Evolutionary conservation across 2,888 invertebrate genomes (phyloP), one percentile per base, ranked within the genome.

Genomic region (Teleiodes luculella): DNA sequence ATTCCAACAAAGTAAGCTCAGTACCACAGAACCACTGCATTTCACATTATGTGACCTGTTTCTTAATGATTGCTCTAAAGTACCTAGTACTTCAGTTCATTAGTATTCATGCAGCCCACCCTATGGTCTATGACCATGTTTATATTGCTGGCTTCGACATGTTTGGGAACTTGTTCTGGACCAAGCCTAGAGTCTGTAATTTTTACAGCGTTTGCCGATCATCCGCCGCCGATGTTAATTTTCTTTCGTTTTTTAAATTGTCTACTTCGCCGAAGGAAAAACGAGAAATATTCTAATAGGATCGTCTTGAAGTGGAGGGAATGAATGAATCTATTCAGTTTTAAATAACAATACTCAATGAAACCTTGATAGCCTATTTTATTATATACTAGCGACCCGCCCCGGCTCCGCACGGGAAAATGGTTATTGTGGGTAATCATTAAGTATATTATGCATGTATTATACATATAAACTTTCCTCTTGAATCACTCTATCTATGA

Each of bases 21-120:
- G 61, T 78, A 72, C 68, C 68, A 72, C 75, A 76, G 68, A 77
- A 74, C 76, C 72, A 76, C 74, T 77, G 74, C 72, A 76, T 78
- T 77, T 79, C 74, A 78, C 70, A 80, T 78, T 78, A 81, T 85
- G 84, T 86, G 85, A 85, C 82, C 80, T 76, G 86, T 83, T 83
- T 86, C 69, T 82, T 80, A 81, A 83, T 81, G 72, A 75, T 76
- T 74, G 76, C 74, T 82, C 79, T 83, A 80, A 81, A 84, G 83
- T 83, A n/a, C n/a, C n/a, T n/a, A 80, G 82, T 78, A 72, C 61
- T 67, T 64, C 64, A 63, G 56, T 64, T 82, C 80, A 86, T 88
- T 86, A 81, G 78, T 86, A 86, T 86, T 80, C 87, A 55, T 57
- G 54, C 45, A 73, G 71, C 61, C 70, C 62, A 70, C 76, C 70